Evolutionary conservation across 2,888 invertebrate species (phyloP), one percentile per base, ranked within the genome.

Genomic region (Pollenia griseotomentosa): DNA sequence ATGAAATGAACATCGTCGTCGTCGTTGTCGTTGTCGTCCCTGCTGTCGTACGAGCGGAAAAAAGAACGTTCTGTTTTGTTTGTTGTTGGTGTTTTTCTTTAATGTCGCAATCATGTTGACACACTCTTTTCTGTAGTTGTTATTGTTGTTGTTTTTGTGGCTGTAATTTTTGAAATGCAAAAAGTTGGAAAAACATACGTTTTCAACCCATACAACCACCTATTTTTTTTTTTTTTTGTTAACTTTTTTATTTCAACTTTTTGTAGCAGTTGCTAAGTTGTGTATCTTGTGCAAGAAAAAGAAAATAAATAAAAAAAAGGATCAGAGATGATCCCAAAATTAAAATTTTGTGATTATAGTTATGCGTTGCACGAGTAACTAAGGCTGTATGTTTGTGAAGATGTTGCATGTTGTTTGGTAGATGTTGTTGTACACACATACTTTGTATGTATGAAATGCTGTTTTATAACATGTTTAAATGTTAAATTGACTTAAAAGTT

Each of bases 101-200:
- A 82, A 84, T 87, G 85, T 88, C 85, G 87, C 88, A 89, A 85
- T 84, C 88, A 88, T 88, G 88, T 88, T 88, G 88, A 88, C 88
- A 88, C 85, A 88, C 87, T 86, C 83, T 77, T 65, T 85, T 74
- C 44, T 61, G 65, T 66, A n/a, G 42, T 46, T 46, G 51, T 48
- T 84, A 33, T 61, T 42, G 66, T 71, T 53, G 79, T 65, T 77
- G 66, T n/a, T n/a, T 2, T 65, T 82, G 59, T 51, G 44, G 73
- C 57, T 77, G 83, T 75, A 70, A 71, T 71, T 77, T 80, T 59
- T 53, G 48, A 51, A 73, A 78, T 78, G 65, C 70, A 57, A 57
- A 82, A 82, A 59, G 63, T 68, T 80, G 65, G 71, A 63, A 87
- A 68, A 80, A 81, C 81, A 78, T 80, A 83, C 83, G 83, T 87